Conservation (phyloP, 2,113 vertebrate genomes). For the Gallinago undulata region DNA sequence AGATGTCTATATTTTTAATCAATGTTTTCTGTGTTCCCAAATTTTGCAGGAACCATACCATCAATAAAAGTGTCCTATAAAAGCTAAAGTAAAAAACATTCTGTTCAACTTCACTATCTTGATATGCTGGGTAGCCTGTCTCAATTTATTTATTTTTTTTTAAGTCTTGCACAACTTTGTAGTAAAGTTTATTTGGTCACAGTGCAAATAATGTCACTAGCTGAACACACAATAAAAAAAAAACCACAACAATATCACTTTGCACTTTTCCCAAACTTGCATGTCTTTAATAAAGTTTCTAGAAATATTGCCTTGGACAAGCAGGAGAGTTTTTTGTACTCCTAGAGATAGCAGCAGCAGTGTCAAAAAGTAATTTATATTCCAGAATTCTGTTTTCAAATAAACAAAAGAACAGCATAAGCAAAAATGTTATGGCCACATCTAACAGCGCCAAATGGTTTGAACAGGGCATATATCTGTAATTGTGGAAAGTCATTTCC, state of each 20-base stretch:
- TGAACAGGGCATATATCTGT: not conserved
- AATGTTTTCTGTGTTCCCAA: not conserved
- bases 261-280: not conserved
- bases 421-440: not conserved
- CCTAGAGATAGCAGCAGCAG: not conserved
- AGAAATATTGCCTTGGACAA: not conserved
- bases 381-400: not conserved
- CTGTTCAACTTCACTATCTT: not conserved
- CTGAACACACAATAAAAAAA: not conserved
- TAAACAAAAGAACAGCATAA: not conserved
- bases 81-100: not conserved
- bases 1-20: not conserved
- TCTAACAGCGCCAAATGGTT: not conserved
- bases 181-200: not conserved
- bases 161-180: not conserved
- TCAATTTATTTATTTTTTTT: not conserved
- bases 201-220: not conserved
- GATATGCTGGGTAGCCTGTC: rapidly evolving
- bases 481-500: not conserved
- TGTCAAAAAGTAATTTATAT: not conserved
- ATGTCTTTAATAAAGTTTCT: not conserved
- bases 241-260: not conserved
- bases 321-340: not conserved
- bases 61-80: not conserved
- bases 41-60: not conserved